Evolutionary conservation across 2,888 invertebrate genomes (phyloP), one percentile per base, ranked within the genome.

Genomic region (Ochropleura plecta): DNA sequence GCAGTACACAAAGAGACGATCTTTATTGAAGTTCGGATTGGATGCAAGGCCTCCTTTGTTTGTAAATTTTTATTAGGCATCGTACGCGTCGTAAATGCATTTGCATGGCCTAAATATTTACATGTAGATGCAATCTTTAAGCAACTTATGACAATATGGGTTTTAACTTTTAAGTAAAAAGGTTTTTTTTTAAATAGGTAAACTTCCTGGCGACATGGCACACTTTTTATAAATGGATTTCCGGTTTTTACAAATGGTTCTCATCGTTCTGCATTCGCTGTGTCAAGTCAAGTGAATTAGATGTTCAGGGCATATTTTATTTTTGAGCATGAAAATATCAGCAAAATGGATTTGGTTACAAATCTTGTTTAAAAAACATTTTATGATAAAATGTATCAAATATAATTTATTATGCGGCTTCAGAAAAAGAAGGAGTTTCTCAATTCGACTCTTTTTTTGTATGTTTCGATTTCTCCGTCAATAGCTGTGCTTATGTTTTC

Each of bases 41-140:
- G 57, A 76, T 70, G 70, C 81, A 69, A 75, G 74, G 75, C 67
- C 65, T 60, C 72, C 83, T 81, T 87, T 87, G 87, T 87, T 82
- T 87, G 87, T 73, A 84, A 86, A 88, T 88, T 85, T 79, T 83
- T 83, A 82, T 83, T 75, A 75, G 79, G 72, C 79, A 65, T 78
- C 66, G 84, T 72, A 65, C 81, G 67, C 76, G 70, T 83, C 77
- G 79, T 79, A 83, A 85, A 59, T 74, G 68, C 49, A 88, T 88
- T 86, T 83, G 80, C 83, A 73, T 85, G 84, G 42, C 83, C 79
- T 77, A 83, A 86, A 87, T 88, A 76, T 81, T 77, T 84, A 68
- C 76, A 74, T 79, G 71, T 81, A 78, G 76, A 80, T 70, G 64
- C 66, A 20, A 72, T 81, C 69, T 82, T 70, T 62, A 30, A 59